These are phyloP conservation scores for Sarcophaga bullata DNA, from an alignment of 1,140 invertebrate species.

Conservation along the genomic window DNA sequence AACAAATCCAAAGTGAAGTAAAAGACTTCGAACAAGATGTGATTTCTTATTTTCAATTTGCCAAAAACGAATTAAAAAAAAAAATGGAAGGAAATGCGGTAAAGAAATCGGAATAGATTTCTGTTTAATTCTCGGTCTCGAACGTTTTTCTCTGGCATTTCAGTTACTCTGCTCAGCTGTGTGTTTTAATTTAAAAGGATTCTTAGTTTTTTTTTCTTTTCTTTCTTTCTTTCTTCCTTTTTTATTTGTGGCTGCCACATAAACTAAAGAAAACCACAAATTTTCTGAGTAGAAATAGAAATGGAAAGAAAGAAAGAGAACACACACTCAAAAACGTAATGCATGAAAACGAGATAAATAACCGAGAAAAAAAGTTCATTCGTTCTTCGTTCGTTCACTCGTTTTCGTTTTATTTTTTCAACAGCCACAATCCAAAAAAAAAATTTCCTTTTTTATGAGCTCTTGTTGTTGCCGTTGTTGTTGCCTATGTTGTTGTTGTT, in stretches of 20 bases:
- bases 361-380: constrained; percentile 25
- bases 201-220: too few species aligned
- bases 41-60: constrained; percentile 41
- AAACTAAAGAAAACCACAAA: constrained; percentile 3
- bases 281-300: too few species aligned
- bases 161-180: constrained; percentile 8
- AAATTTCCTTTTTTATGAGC: background rate
- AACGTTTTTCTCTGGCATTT: constrained; percentile 19
- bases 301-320: constrained; percentile 23
- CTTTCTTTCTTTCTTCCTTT: constrained; percentile 9
- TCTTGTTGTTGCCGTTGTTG: too few species aligned
- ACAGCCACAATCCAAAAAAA: background rate
- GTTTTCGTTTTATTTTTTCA: background rate
- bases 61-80: too few species aligned
- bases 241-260: background rate
- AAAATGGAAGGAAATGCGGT: too few species aligned
- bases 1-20: background rate
- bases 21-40: constrained; percentile 19
- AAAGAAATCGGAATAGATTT: too few species aligned
- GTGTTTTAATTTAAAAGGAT: constrained; percentile 1
- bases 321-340: constrained; percentile 30
- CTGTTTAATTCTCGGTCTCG: constrained; percentile 30
- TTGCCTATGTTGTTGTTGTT: too few species aligned
- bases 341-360: constrained; percentile 43
- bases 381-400: constrained; percentile 16